Percentiles rank a stretch among this genome's conserved stretches.
Conservation (phyloP, 2,888 invertebrate species). For the Psylliodes chrysocephalus region DNA sequence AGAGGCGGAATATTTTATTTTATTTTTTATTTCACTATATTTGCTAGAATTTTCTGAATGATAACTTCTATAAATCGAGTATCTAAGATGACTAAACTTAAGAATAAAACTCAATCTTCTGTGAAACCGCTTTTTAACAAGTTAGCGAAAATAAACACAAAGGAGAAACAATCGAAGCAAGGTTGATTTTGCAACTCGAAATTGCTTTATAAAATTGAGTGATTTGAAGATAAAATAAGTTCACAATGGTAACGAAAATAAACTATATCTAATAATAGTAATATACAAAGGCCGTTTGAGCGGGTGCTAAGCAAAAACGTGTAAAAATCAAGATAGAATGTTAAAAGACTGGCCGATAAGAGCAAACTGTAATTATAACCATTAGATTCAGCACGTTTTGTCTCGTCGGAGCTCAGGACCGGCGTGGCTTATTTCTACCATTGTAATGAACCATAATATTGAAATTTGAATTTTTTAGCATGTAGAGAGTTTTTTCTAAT, state of each 20-base stretch:
- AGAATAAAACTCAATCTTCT: too few species aligned
- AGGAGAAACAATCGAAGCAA: too few species aligned
- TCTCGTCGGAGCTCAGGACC: slow-evolving; percentile 42
- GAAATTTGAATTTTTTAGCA: too few species aligned
- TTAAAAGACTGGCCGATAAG: slow-evolving; percentile 44
- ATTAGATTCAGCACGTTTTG: slow-evolving; percentile 47
- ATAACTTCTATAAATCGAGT: too few species aligned
- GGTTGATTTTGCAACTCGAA: background rate
- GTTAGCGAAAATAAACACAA: too few species aligned
- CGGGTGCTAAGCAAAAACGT: slow-evolving; percentile 38
- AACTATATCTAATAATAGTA: background rate
- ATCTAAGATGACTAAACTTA: too few species aligned
- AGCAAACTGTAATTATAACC: slow-evolving; percentile 49
- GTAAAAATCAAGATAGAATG: slow-evolving; percentile 47
- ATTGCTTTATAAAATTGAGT: background rate
- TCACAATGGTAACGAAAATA: background rate
- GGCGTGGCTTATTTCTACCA: background rate
- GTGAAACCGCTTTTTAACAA: too few species aligned
- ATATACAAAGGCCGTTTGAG: background rate
- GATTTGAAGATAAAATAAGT: background rate
- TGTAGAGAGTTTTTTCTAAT: too few species aligned
- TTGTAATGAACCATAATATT: too few species aligned
- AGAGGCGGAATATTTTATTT: too few species aligned
- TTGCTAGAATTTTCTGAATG: too few species aligned
- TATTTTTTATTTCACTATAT: too few species aligned